Evolutionary conservation across 2,888 invertebrate genomes (phyloP).

Genomic region (Lasioglossum morio): DNA sequence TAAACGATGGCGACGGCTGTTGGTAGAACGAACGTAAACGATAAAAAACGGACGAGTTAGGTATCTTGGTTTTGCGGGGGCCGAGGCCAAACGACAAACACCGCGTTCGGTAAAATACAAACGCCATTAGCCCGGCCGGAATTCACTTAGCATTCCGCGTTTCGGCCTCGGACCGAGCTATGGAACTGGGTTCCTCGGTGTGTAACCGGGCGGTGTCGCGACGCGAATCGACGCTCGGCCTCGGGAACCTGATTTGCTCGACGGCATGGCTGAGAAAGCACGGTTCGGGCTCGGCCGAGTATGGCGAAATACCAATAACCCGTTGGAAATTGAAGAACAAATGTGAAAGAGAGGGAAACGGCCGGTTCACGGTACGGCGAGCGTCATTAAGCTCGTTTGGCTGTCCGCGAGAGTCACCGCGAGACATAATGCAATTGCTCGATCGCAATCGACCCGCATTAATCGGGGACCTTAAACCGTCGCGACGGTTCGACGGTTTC

Average conservation of each 20-base stretch:
- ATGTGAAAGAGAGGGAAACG: conserved; percentile 14
- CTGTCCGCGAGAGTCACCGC: conserved; percentile 30
- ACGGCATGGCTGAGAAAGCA: conserved; percentile 32
- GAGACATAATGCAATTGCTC: conserved; percentile 52
- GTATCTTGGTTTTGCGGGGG: background rate
- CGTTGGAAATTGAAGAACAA: conserved; percentile 32
- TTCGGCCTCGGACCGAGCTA: conserved; percentile 22
- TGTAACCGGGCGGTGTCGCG: conserved; percentile 33
- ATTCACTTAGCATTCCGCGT: conserved; percentile 59
- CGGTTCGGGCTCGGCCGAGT: conserved; percentile 8
- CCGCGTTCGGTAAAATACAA: conserved; percentile 37
- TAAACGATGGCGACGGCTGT: background rate
- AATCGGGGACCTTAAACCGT: conserved; percentile 50
- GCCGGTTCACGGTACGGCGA: conserved; percentile 43
- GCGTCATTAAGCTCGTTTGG: conserved; percentile 50
- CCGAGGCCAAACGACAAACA: conserved; percentile 1
- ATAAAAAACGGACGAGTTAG: background rate
- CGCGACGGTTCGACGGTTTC: conserved; percentile 25
- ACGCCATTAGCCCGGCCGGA: conserved; percentile 41
- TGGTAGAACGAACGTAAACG: background rate
- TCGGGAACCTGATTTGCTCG: conserved; percentile 52
- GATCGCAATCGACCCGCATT: conserved; percentile 51
- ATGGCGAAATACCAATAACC: conserved; percentile 39
- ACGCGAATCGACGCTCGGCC: conserved; percentile 22
- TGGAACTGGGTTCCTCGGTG: background rate